phyloP scores from a whole-genome alignment of 35 echinoderm and acorn worm genomes.

The Ptychodera flava region DNA sequence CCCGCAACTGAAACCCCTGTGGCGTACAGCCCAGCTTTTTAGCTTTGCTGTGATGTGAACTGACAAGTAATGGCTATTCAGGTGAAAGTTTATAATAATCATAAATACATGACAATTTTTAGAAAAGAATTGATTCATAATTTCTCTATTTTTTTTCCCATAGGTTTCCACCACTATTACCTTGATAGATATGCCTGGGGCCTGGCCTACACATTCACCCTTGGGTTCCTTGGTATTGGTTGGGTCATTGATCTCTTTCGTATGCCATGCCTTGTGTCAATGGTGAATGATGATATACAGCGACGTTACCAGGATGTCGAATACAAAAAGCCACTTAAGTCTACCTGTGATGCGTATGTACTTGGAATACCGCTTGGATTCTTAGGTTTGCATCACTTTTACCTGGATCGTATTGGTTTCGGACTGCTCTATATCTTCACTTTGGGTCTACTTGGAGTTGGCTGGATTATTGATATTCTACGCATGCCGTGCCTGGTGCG shows the following conservation, averaged over 20 bases:
- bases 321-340: constrained; percentile 16
- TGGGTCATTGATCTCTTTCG: constrained; percentile 39
- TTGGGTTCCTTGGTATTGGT: constrained; percentile 35
- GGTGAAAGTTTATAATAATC: too few relatives aligned
- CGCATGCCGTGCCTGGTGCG: constrained; percentile 38
- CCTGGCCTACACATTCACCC: constrained; percentile 26
- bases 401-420: constrained; percentile 40
- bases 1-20: too few relatives aligned
- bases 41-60: too few relatives aligned
- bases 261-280: constrained; percentile 37
- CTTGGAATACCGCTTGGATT: constrained; percentile 26
- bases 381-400: constrained; percentile 64
- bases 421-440: constrained; percentile 52
- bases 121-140: too few relatives aligned
- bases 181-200: constrained; percentile 9
- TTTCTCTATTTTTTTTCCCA: not conserved
- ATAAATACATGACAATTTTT: too few relatives aligned
- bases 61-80: too few relatives aligned
- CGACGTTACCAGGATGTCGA: not conserved
- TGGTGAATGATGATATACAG: constrained; percentile 20
- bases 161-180: not conserved
- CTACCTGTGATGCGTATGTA: constrained; percentile 29
- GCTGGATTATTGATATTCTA: constrained; percentile 40
- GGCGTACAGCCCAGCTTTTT: too few relatives aligned
- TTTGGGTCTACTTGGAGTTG: constrained; percentile 34